Evolutionary conservation across 2,113 vertebrate species (phyloP).

Genomic region (Lipophrys pholis): DNA sequence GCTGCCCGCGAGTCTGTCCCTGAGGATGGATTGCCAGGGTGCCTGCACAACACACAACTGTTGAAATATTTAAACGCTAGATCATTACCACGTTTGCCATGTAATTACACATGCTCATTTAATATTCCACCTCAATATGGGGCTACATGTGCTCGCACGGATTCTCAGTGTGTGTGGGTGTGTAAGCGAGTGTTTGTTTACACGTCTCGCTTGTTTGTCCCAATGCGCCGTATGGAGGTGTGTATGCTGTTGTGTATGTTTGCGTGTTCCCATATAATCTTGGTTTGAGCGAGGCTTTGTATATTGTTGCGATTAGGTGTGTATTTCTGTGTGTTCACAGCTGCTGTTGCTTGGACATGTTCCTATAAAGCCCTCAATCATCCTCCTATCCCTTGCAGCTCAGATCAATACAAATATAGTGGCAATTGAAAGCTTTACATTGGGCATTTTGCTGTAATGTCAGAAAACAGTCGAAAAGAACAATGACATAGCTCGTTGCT

Average conservation of each 20-base stretch:
- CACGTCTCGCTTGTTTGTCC: not conserved
- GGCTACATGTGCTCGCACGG: conserved; percentile 4
- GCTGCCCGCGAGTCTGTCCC: conserved; percentile 51
- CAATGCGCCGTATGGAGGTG: not conserved
- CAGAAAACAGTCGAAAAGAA: conserved; percentile 36
- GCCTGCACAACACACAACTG: conserved; percentile 55
- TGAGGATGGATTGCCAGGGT: conserved; percentile 55
- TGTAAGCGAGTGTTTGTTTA: conserved; percentile 4
- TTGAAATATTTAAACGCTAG: conserved; percentile 81
- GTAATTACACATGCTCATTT: conserved; percentile 71
- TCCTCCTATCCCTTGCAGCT: conserved; percentile 15
- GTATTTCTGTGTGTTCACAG: conserved; percentile 49
- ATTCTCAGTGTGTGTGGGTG: conserved; percentile 22
- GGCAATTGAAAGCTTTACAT: conserved; percentile 47
- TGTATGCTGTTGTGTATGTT: not conserved
- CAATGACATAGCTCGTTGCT: conserved; percentile 1
- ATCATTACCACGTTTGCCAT: conserved; percentile 69
- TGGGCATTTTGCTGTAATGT: conserved; percentile 30
- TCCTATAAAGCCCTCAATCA: conserved; percentile 22
- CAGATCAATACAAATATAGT: conserved; percentile 57
- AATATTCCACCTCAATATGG: conserved; percentile 36
- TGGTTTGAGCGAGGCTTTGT: conserved; percentile 3
- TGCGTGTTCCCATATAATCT: not conserved
- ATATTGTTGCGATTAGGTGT: conserved; percentile 15
- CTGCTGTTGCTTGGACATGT: conserved; percentile 46